Evolutionary conservation across 2,797 vertebrate genomes (phyloP).

Genomic region (Masticophis lateralis): DNA sequence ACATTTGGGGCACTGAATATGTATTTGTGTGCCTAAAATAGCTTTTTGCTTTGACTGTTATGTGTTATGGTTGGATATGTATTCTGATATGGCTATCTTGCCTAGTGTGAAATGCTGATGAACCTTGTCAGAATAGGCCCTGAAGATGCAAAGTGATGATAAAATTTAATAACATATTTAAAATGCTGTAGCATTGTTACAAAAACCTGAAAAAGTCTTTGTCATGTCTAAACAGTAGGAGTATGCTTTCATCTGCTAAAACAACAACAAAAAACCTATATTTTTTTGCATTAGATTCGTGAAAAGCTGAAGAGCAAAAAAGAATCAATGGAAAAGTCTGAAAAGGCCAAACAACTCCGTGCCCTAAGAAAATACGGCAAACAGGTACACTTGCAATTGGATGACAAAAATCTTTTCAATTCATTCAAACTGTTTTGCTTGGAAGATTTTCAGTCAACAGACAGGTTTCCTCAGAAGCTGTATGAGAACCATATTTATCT

Average conservation of each 20-base stretch:
- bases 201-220: neutral
- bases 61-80: no score
- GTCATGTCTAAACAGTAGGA: neutral
- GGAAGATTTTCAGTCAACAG: neutral
- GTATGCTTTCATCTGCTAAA: neutral
- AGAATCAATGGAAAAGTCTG: conserved; percentile 85
- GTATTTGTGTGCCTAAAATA: neutral
- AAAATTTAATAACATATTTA: neutral
- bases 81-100: neutral
- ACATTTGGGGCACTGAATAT: neutral
- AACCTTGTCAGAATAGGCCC: neutral
- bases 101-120: neutral
- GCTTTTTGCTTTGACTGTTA: neutral
- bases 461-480: neutral
- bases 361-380: conserved; percentile 95
- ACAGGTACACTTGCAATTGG: conserved; percentile 77
- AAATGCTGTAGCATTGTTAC: neutral
- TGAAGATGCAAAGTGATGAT: neutral
- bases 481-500: neutral
- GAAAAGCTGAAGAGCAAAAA: conserved; percentile 90
- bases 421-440: neutral
- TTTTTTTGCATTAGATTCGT: conserved; percentile 79
- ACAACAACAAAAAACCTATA: neutral
- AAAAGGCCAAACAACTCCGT: conserved; percentile 93
- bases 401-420: neutral